Conservation (phyloP, 2,888 invertebrate species). For the Caenorhabditis plicata region DNA sequence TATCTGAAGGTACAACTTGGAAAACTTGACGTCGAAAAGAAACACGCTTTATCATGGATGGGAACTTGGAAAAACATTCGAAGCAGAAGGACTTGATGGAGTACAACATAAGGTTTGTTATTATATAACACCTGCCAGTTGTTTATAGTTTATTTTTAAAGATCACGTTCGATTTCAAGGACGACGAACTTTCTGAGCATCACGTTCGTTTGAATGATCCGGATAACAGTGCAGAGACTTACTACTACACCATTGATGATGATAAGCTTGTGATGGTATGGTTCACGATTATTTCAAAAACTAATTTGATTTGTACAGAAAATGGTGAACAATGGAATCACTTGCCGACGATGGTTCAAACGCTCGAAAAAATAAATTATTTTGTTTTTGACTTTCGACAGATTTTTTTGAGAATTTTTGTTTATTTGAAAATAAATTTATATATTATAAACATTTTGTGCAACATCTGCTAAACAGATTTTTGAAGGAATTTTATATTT, state of each 20-base stretch:
- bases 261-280: constrained; percentile 56
- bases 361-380: constrained; percentile 35
- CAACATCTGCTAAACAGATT: not conserved
- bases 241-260: constrained; percentile 57
- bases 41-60: constrained; percentile 53
- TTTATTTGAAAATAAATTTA: too few species aligned
- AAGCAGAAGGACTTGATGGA: constrained; percentile 61
- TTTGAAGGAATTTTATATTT: not conserved
- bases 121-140: not conserved
- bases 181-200: constrained; percentile 51
- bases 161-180: constrained; percentile 58
- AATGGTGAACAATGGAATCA: constrained; percentile 58
- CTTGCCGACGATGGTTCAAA: constrained; percentile 62
- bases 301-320: constrained; percentile 35
- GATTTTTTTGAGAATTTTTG: too few species aligned
- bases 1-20: constrained; percentile 45
- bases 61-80: constrained; percentile 57
- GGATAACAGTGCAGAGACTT: constrained; percentile 57
- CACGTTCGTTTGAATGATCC: constrained; percentile 62
- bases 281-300: not conserved
- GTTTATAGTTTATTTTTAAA: constrained; percentile 25
- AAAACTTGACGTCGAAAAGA: constrained; percentile 57
- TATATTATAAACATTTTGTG: constrained; percentile 11
- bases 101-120: constrained; percentile 47
- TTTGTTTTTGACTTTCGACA: too few species aligned